These are phyloP conservation scores for Leptinotarsa lineolata DNA, from an alignment of 1,140 invertebrate genomes.

Conservation along the genomic window DNA sequence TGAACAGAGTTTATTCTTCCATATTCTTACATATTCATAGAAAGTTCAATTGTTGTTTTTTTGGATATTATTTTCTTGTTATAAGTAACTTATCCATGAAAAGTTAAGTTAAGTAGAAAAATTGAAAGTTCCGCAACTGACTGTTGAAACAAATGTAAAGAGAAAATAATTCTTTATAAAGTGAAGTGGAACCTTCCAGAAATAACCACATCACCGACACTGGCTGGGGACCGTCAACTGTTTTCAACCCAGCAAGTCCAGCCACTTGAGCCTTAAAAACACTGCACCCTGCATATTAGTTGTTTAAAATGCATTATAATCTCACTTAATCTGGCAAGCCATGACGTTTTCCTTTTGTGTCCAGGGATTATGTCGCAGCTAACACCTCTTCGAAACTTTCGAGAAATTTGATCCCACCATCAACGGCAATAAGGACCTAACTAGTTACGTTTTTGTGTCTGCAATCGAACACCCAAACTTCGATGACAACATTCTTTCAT, in stretches of 20 bases:
- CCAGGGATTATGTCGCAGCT: constrained; percentile 34
- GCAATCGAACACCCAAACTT: constrained; percentile 36
- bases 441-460: constrained; percentile 17
- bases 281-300: constrained; percentile 36
- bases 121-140: no score
- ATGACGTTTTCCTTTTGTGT: constrained; percentile 37
- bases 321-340: constrained; percentile 35
- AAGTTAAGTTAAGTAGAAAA: no score
- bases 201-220: constrained; percentile 6
- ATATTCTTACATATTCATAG: no score
- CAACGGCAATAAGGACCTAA: constrained; percentile 30
- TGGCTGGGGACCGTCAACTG: constrained; percentile 15
- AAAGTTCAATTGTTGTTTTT: no score
- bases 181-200: no score
- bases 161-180: no score
- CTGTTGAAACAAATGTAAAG: no score
- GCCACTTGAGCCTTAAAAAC: constrained; percentile 25
- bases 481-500: constrained; percentile 32
- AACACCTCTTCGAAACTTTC: constrained; percentile 30
- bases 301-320: constrained; percentile 41
- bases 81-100: no score
- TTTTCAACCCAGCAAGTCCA: constrained; percentile 17
- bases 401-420: constrained; percentile 35
- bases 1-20: no score
- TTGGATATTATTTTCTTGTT: no score